A percentile compares a stretch with the other conserved stretches of the same genome.
These are phyloP conservation scores for Neodontobutis hainanensis DNA, from an alignment of 2,113 vertebrate genomes.

Conservation along the genomic window DNA sequence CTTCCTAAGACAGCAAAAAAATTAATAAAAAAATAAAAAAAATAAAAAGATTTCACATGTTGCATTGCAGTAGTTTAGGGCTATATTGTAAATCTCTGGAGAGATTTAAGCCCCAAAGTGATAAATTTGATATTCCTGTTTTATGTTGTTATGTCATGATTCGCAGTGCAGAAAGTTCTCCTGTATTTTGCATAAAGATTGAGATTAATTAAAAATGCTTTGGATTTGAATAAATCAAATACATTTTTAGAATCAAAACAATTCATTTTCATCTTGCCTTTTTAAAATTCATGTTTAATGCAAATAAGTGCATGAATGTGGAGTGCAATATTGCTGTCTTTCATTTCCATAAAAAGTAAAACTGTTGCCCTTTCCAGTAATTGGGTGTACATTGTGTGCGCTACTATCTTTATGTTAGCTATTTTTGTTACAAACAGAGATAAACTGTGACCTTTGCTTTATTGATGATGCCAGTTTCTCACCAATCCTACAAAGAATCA, in stretches of 20 bases:
- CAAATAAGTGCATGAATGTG: neutral
- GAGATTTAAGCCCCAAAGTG: slow-evolving; percentile 25
- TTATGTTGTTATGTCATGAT: slow-evolving; percentile 4
- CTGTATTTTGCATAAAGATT: slow-evolving; percentile 5
- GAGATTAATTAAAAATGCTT: neutral
- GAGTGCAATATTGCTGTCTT: neutral
- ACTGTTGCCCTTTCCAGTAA: slow-evolving; percentile 5
- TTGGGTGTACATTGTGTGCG: slow-evolving; percentile 12
- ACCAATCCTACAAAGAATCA: neutral
- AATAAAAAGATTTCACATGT: too few species aligned
- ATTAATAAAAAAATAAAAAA: too few species aligned
- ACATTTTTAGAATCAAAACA: slow-evolving; percentile 23
- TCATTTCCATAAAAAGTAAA: neutral
- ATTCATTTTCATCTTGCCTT: neutral
- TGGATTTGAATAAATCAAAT: neutral
- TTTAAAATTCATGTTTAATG: neutral
- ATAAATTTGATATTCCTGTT: slow-evolving; percentile 17
- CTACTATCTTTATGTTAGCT: neutral
- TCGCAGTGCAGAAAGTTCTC: slow-evolving; percentile 6
- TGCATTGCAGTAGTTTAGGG: slow-evolving; percentile 35
- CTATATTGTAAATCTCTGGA: slow-evolving; percentile 19
- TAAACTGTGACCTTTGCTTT: slow-evolving; percentile 25
- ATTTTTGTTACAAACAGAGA: neutral
- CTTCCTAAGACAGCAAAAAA: too few species aligned
- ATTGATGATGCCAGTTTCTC: slow-evolving; percentile 20